Base-by-base conservation (phyloP, 1,140 invertebrate species). In the Drosophila sucinea region DNA sequence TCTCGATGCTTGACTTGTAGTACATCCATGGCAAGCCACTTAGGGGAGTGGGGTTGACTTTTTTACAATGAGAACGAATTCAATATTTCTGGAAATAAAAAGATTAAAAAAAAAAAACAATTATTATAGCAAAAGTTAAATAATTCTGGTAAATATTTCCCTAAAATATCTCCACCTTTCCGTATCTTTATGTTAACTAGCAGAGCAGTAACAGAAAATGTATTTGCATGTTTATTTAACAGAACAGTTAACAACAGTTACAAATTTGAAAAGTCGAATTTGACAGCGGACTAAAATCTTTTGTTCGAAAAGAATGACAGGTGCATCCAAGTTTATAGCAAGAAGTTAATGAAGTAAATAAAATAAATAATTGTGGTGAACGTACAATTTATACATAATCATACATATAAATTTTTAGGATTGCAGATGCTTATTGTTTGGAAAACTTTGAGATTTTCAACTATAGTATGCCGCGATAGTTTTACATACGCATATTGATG, bases 1-100 rank as follows among this genome's bases (percentile, higher is more conserved):
- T 87, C 69, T 79, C 56, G 87, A 73, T 58, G 54, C 57, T 83
- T 70, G 65, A 77, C 79, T 73, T 66, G 64, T 54, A 83, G 69
- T 54, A 80, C 67, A 73, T 77, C 83, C 83, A 86, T 86, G 76
- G 76, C 67, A 70, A 25, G 32, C 56, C 58, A 66, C 23, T 70
- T 67, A n/a, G 60, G 3, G 44, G 7, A 27, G 44, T 8, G 27
- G 44, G 23, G 23, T 25, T 51, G 3, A 51, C 23, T 25, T 27
- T 7, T 27, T 27, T 51, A 27, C 10, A 1, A 17, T 3, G 11
- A 23, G 2, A 30, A 23, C 30, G 56, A 74, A 70, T 79, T 86
- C 69, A 1, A 77, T 78, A 7, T n/a, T 3, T 4, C 38, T 32
- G 27, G 10, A 27, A 29, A 17, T 4, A 61, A 65, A 29, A 32